Evolutionary conservation across 2,113 vertebrate species (phyloP), one percentile per base, ranked within the genome.

Genomic region (Pavo muticus): DNA sequence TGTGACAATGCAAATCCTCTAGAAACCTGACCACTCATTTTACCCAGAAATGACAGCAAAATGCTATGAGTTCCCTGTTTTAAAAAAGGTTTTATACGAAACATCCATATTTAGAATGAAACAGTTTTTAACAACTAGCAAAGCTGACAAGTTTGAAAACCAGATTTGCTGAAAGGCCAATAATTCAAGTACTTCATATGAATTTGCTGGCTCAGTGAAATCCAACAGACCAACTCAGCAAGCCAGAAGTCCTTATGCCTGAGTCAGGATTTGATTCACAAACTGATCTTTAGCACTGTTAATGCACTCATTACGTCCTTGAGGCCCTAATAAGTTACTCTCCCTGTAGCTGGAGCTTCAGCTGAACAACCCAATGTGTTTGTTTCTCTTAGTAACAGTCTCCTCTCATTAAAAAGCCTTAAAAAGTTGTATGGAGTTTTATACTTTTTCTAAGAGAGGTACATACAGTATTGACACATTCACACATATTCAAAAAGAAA

Each of bases 221-320:
- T 69, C 25, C 44, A 50, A 57, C 42, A 88, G 70, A 71, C 44
- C 42, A 93, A 91, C 37, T 87, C 71, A 84, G 80, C 86, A 89
- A 93, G 89, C 76, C 91, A 87, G 54, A 94, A 91, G 82, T 91
- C 81, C 60, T 50, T 71, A 25, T 21, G 52, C 57, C 42, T 78
- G 71, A 94, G 73, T 85, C 91, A 94, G 32, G 64, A 92, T 85
- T 94, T 94, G 87, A 85, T 85, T 91, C 81, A 89, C 10, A 16
- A 76, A 79, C 59, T 76, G 61, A 92, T 59, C 82, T 93, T 92
- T 59, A 91, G 87, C 74, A 67, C 14, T 64, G n/a, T 13, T 91
- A 88, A 78, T 69, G n/a, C 18, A 75, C 37, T 91, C 39, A 65
- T 90, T 71, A 83, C 42, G 37, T 56, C 40, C 54, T 63, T 37